Evolutionary conservation across 1,140 invertebrate species (phyloP).

Genomic region (Aplysia californica): DNA sequence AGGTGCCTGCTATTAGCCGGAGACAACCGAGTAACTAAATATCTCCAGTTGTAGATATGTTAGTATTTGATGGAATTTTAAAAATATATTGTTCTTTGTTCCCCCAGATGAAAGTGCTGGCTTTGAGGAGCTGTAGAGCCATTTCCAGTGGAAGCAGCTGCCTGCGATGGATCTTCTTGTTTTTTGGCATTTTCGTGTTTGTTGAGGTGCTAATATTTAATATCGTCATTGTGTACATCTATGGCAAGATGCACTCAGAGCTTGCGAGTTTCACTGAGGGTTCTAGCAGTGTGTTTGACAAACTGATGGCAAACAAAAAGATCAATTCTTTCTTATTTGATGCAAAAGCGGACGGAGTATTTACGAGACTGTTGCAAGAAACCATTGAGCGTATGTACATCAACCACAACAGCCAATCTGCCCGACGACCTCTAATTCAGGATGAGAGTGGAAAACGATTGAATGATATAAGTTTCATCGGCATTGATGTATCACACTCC

Average conservation of each 20-base stretch:
- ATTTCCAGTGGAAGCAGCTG: too few species aligned
- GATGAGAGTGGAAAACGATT: background rate
- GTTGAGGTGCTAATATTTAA: constrained; percentile 44
- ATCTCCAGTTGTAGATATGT: too few species aligned
- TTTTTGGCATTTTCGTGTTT: constrained; percentile 26
- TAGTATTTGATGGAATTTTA: too few species aligned
- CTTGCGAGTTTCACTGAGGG: constrained; percentile 19
- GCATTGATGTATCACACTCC: constrained; percentile 52
- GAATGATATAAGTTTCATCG: constrained; percentile 35
- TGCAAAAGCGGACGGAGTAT: constrained; percentile 41
- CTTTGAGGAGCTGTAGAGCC: too few species aligned
- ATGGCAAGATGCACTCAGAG: constrained; percentile 13
- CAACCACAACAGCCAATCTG: background rate
- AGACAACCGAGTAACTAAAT: too few species aligned
- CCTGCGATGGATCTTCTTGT: constrained; percentile 19
- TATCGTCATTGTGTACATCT: constrained; percentile 31
- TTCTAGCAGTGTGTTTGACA: constrained; percentile 15
- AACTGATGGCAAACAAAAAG: background rate
- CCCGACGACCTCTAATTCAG: background rate
- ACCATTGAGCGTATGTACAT: constrained; percentile 42
- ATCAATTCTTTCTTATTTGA: background rate
- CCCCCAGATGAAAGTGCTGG: too few species aligned
- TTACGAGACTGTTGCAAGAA: constrained; percentile 38
- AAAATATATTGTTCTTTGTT: too few species aligned
- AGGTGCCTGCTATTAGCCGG: too few species aligned